Conservation (phyloP, 2,888 invertebrate species). For the Formica aserva region DNA sequence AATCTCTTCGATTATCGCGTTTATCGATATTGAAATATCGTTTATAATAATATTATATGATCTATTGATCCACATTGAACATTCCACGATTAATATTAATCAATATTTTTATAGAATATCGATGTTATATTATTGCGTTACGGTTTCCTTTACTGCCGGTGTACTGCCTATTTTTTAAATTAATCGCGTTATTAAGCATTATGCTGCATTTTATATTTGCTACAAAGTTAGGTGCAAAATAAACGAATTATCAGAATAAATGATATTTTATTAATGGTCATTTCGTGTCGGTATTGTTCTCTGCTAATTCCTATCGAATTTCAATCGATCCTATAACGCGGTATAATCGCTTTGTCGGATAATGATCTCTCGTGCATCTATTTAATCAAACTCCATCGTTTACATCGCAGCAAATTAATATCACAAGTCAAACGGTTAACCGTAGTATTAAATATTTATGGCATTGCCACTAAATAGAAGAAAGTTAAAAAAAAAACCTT, state of each 20-base stretch:
- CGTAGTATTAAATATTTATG: not conserved
- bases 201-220: not conserved
- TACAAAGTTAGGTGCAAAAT: conserved; percentile 64
- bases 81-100: conserved; percentile 31
- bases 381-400: conserved; percentile 1
- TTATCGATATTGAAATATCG: not conserved
- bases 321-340: conserved; percentile 11
- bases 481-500: not conserved
- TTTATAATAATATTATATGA: not conserved
- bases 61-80: conserved; percentile 20
- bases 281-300: conserved; percentile 63
- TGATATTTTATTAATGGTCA: conserved; percentile 79
- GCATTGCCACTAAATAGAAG: not conserved
- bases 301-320: conserved; percentile 62
- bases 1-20: not conserved
- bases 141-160: conserved; percentile 8
- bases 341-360: conserved; percentile 14
- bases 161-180: conserved; percentile 7
- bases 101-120: conserved; percentile 10
- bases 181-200: conserved; percentile 7
- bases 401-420: not conserved
- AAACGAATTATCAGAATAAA: conserved; percentile 80
- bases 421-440: not conserved
- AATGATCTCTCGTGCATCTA: not conserved
- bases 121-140: not conserved